Evolutionary conservation across 2,797 vertebrate species (phyloP).

Genomic region (Microctenopoma steveboyesi): DNA sequence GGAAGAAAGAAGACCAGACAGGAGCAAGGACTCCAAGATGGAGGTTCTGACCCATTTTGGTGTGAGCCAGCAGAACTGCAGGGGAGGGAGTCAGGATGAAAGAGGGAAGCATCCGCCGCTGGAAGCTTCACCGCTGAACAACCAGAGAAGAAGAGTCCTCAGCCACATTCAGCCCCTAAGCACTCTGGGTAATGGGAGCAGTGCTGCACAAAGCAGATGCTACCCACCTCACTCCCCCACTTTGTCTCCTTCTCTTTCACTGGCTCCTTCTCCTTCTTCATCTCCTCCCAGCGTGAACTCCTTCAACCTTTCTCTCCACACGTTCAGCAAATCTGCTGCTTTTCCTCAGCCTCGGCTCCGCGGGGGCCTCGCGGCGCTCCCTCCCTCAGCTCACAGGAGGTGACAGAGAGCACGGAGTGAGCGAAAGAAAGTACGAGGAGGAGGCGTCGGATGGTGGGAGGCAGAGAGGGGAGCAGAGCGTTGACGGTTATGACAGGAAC

Average conservation of each 20-base stretch:
- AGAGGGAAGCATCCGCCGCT: too few species aligned
- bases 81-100: too few species aligned
- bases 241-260: too few species aligned
- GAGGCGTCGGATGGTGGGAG: not conserved
- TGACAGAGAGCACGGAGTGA: constrained; percentile 28
- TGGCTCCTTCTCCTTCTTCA: not conserved
- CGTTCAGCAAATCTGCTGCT: not conserved
- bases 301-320: not conserved
- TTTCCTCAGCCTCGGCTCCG: constrained; percentile 1
- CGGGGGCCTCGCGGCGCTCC: not conserved
- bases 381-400: constrained; percentile 20
- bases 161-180: constrained; percentile 25
- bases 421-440: not conserved
- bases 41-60: not conserved
- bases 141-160: constrained; percentile 3
- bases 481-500: constrained; percentile 35
- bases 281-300: not conserved
- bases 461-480: not conserved
- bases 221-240: constrained; percentile 4
- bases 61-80: too few species aligned
- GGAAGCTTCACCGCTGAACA: too few species aligned
- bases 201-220: constrained; percentile 47
- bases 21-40: not conserved
- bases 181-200: constrained; percentile 58
- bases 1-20: not conserved